Base-by-base conservation (phyloP, 2,113 vertebrate species). In the Carassius gibelio region DNA sequence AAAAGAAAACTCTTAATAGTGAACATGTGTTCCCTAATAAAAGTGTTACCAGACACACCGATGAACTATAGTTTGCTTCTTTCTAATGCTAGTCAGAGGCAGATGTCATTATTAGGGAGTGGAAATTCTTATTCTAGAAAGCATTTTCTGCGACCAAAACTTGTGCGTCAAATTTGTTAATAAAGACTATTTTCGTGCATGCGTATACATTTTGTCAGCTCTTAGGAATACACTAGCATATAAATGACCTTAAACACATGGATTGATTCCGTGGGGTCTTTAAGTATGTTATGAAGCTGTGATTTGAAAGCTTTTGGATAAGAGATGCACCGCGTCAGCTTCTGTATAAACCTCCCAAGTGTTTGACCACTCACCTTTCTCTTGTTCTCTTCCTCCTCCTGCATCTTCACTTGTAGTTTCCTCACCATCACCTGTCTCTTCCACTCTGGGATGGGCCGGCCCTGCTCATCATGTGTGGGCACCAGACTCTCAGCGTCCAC, bases 351-450 rank as follows among this genome's bases (percentile, higher is more conserved):
- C 79, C 11, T 14, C 17, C 8, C 15, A 45, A 34, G 1, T 26
- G 30, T 23, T 4, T 14, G 3, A 52, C 74, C 66, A 19, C 94
- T 83, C 95, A 98, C 98, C 97, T 98, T 96, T 88, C 95, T 96
- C 83, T 94, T 95, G 91, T 96, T 95, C 77, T 98, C 96, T 71
- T 99, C 97, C 84, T 99, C 98, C 87, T 99, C 97, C 86, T 99
- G 98, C 91, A 98, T 97, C 92, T 97, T 98, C 88, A 94, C 93
- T 90, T 98, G 98, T 82, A 99, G 93, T 92, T 99, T 99, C 9
- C 97, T 94, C 57, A 97, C 96, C 97, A 98, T 98, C 93, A 98
- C 97, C 90, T 98, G 97, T 38, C 97, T 93, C 92, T 97, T 98
- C 97, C 97, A 98, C 88, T 98, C 97, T 0, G 97, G 97, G 88